Evolutionary conservation across 1,140 invertebrate species (phyloP), one percentile per base, ranked within the genome.

Genomic region (Nephila pilipes): DNA sequence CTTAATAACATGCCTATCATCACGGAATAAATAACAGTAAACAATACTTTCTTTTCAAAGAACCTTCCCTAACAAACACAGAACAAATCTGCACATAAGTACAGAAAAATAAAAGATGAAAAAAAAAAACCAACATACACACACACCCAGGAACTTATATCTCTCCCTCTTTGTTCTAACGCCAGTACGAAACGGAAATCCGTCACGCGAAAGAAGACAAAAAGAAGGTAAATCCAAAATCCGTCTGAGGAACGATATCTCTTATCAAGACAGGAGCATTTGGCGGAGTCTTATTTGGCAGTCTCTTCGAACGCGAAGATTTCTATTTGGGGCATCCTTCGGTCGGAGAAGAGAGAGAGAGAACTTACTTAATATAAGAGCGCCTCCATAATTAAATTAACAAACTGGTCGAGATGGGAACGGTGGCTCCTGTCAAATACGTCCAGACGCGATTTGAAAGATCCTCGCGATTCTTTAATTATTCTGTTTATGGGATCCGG

Each of bases 381-480:
- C 29, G 81, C 10, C 20, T 20, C 25, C 20, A 25, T 92, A 92
- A 92, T 92, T 92, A 92, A 92, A 92, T 92, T 92, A 92, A 63
- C 81, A 85, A 85, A 69, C 60, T 69, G 25, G 89, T 63, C 29
- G 55, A 69, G 22, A 32, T 29, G 18, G n/a, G 29, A 69, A 69
- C 36, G 80, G 81, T 16, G 80, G 55, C 57, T 55, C 36, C 60
- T 92, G 90, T 92, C 90, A 92, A 69, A 92, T 85, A 57, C 80
- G 36, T 85, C 36, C 75, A 83, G 80, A 83, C 46, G 46, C n/a
- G 29, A 36, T 90, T 90, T 81, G 88, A 90, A 90, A 83, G 75
- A 81, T 91, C 65, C 69, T 29, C 38, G 38, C 54, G 55, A 85
- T 65, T 60, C 81, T 75, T 92, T 85, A 92, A 92, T 92, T 92